Evolutionary conservation across 2,797 vertebrate species (phyloP).

Genomic region (Aphelocoma californica): DNA sequence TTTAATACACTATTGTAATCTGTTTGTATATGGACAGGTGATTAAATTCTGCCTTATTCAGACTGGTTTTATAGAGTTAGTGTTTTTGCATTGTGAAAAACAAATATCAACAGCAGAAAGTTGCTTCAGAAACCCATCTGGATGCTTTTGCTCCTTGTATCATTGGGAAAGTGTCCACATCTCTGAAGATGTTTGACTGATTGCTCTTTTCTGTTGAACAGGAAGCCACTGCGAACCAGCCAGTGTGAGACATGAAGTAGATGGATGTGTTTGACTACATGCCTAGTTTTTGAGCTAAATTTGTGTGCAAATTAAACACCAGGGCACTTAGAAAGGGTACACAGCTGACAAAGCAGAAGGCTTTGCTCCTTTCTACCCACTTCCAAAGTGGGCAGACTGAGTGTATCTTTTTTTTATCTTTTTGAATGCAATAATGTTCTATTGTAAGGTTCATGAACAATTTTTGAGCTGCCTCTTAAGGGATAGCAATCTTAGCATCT

Average conservation of each 20-base stretch:
- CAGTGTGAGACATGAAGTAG: neutral
- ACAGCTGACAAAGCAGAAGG: neutral
- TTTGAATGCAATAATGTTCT: neutral
- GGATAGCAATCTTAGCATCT: neutral
- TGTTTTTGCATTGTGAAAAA: neutral
- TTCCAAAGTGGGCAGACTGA: neutral
- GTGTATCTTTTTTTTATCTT: neutral
- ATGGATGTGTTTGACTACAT: neutral
- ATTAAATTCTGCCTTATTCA: neutral
- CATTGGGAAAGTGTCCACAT: neutral
- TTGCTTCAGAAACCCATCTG: neutral
- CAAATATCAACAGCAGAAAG: neutral
- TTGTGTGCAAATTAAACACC: neutral
- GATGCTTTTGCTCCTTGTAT: neutral
- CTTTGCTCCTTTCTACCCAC: neutral
- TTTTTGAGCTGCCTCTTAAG: neutral
- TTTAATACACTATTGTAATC: neutral
- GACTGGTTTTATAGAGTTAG: neutral
- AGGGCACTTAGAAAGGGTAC: neutral
- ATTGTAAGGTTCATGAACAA: neutral
- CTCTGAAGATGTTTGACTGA: neutral
- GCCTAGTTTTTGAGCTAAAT: neutral
- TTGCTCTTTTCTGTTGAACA: neutral
- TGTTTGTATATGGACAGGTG: neutral
- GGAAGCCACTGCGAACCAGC: neutral